Evolutionary conservation across 2,888 invertebrate genomes (phyloP).

Genomic region (Hoplodrina ambigua): DNA sequence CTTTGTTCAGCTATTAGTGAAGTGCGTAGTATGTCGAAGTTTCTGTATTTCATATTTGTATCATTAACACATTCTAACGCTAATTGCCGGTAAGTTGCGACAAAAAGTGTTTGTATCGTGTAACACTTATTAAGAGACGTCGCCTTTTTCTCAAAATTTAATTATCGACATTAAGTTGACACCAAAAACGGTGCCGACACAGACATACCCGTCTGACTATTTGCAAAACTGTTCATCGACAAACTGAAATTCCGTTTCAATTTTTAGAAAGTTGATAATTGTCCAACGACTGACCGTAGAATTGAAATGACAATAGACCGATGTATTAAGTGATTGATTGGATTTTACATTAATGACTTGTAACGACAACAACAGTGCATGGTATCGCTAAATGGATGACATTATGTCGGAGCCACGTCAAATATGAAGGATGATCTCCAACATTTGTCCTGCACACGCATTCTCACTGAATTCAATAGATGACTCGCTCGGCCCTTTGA

Average conservation of each 20-base stretch:
- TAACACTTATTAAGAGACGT: slow-evolving; percentile 85
- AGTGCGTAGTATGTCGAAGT: slow-evolving; percentile 71
- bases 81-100: slow-evolving; percentile 83
- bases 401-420: slow-evolving; percentile 82
- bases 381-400: slow-evolving; percentile 83
- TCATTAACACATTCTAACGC: slow-evolving; percentile 86
- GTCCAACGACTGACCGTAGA: slow-evolving; percentile 66
- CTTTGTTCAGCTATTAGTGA: slow-evolving; percentile 58
- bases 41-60: slow-evolving; percentile 81
- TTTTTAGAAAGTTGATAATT: slow-evolving; percentile 86
- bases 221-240: slow-evolving; percentile 82
- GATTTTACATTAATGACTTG: slow-evolving; percentile 81
- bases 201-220: slow-evolving; percentile 70
- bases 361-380: slow-evolving; percentile 78
- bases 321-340: slow-evolving; percentile 79
- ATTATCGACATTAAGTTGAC: slow-evolving; percentile 87
- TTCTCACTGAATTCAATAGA: slow-evolving; percentile 76
- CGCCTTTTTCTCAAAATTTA: slow-evolving; percentile 86
- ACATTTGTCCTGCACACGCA: slow-evolving; percentile 78
- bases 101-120: slow-evolving; percentile 82
- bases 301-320: slow-evolving; percentile 70
- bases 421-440: slow-evolving; percentile 83
- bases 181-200: slow-evolving; percentile 78
- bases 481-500: slow-evolving; percentile 67
- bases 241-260: slow-evolving; percentile 77